These are phyloP conservation scores for Idaea straminata DNA, from an alignment of 2,888 invertebrate genomes.

Conservation along the genomic window DNA sequence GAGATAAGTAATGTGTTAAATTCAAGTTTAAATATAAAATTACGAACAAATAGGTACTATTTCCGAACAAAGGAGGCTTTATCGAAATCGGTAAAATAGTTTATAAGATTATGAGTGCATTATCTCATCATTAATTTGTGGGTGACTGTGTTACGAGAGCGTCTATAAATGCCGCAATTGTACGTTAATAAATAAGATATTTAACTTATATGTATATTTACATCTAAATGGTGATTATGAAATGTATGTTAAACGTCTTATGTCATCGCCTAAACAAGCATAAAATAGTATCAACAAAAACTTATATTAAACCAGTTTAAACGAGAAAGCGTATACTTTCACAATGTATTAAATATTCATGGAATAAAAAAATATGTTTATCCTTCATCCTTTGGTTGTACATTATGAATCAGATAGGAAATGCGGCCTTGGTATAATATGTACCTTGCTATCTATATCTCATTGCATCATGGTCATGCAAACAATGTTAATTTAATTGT, in stretches of 20 bases:
- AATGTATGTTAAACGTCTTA: neutral
- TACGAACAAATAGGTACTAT: neutral
- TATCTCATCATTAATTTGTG: too few species aligned
- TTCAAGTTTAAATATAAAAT: neutral
- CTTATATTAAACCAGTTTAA: neutral
- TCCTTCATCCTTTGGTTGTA: neutral
- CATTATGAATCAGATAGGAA: constrained; percentile 22
- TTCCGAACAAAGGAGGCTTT: neutral
- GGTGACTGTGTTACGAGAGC: too few species aligned
- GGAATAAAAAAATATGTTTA: neutral
- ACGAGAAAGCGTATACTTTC: constrained; percentile 3
- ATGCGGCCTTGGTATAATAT: constrained; percentile 43
- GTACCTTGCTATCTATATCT: constrained; percentile 37
- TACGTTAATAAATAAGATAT: too few species aligned
- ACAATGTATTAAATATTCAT: neutral
- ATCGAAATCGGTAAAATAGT: neutral
- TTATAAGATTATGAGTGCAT: too few species aligned
- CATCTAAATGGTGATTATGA: neutral
- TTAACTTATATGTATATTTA: too few species aligned
- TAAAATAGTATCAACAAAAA: neutral
- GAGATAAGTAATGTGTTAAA: neutral
- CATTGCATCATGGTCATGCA: constrained; percentile 48
- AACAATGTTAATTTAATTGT: constrained; percentile 58
- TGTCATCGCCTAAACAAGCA: neutral
- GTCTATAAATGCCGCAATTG: too few species aligned